Evolutionary conservation across 2,797 vertebrate species (phyloP).

Genomic region (Eulemur rubriventer): DNA sequence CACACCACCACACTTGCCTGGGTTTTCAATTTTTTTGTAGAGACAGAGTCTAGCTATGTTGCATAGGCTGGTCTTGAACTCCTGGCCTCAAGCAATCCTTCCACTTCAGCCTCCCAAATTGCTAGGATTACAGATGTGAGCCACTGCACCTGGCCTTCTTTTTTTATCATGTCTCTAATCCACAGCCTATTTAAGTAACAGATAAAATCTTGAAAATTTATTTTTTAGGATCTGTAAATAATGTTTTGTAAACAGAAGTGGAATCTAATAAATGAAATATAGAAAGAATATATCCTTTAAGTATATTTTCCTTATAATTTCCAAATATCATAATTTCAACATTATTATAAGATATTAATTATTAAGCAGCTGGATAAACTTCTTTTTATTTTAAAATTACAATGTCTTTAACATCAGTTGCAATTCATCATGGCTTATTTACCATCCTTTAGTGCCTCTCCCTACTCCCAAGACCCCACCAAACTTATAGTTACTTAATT

Average conservation of each 20-base stretch:
- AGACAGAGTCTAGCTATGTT: neutral
- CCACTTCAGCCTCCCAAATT: neutral
- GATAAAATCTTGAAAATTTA: neutral
- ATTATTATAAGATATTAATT: neutral
- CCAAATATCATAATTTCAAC: neutral
- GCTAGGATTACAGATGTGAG: too few species aligned
- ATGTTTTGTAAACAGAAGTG: neutral
- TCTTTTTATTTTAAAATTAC: conserved; percentile 39
- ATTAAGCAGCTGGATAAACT: neutral
- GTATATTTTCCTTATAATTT: conserved; percentile 21
- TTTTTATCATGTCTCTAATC: neutral
- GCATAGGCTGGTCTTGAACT: neutral
- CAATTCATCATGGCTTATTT: neutral
- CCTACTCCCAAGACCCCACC: neutral
- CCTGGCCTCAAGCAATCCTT: neutral
- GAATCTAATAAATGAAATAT: neutral
- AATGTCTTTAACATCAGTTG: neutral
- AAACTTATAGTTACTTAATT: neutral
- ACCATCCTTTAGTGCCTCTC: neutral
- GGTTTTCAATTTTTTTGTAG: neutral
- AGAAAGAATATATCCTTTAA: neutral
- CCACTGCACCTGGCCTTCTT: too few species aligned
- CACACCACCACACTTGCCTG: neutral
- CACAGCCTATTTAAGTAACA: conserved; percentile 26
- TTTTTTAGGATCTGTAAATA: neutral